Evolutionary conservation across 2,113 vertebrate species (phyloP), one percentile per base, ranked within the genome.

Genomic region (Daubentonia madagascariensis): DNA sequence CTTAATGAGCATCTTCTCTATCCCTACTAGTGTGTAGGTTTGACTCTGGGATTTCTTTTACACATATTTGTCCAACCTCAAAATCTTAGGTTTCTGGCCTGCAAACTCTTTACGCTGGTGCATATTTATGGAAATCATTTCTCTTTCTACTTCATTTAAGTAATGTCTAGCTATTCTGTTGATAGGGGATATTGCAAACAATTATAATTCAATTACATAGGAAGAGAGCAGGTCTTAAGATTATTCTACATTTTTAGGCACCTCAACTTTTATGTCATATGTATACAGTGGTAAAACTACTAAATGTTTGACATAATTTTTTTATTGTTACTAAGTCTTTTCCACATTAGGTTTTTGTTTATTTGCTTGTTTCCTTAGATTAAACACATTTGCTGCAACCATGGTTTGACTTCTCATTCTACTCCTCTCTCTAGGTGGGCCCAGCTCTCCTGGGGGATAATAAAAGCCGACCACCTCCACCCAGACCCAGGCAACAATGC

Each of bases 141-240:
- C 30, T 92, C n/a, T 92, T 92, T 92, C 35, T 86, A 35, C 65
- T 93, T 96, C 13, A 57, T 85, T 87, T 83, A 57, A 80, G 59
- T 30, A 63, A 30, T 85, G 10, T 84, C 65, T 48, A 81, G 11
- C 25, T 89, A 12, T 84, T 87, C 25, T 84, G 6, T 43, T 52
- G 18, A n/a, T 88, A 88, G 85, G 59, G n/a, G 11, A 54, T 4
- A 30, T 50, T 84, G 63, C 12, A 63, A 50, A 76, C n/a, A 91
- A 83, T 84, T 81, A 37, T 11, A 61, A 78, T 92, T 83, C 61
- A 89, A 30, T 65, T 73, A 40, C 32, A 8, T 30, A 83, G 22
- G 30, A 35, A 85, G 43, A 61, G 45, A 89, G 12, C 37, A 65
- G 10, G 8, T 40, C 67, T 22, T 85, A 48, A 73, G 40, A 40